Base-by-base conservation (phyloP, 2,113 vertebrate species). In the Marcusenius ussheri region DNA sequence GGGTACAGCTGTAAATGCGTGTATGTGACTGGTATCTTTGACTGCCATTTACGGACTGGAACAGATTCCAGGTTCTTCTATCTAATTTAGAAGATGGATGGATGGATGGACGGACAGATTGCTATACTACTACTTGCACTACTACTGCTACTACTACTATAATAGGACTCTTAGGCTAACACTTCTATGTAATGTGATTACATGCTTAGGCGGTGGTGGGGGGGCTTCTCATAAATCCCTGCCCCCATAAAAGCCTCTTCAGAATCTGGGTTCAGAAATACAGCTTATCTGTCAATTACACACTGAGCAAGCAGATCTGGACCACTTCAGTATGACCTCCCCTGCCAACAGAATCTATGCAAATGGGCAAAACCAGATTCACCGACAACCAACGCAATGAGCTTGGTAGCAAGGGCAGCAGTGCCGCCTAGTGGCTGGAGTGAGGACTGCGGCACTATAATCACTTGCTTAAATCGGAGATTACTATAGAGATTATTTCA, bases 341-440 rank as follows among this genome's bases (percentile, higher is more conserved):
- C 77, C 7, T 19, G 4, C 66, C 3, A 15, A 77, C 4, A 15
- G 74, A 19, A 42, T 8, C 31, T 39, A 5, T 1, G 5, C 31
- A 80, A 42, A 17, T 39, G 74, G 74, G 31, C 35, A 80, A 80
- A 80, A 19, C 35, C 74, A 0, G 39, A 5, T 39, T 42, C 35
- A 17, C 0, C 2, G 15, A 42, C 15, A 47, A 47, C 42, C 83
- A 83, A 45, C 5, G 39, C 77, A 21, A 10, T 83, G 77, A 45
- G 5, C 77, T 19, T 83, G 24, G 42, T 39, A 74, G 80, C 53
- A 74, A 49, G 47, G 77, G 80, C 39, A 45, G 47, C 77, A 27
- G 45, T 51, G 77, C 85, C 24, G 24, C 87, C 87, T 90, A 90
- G 88, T 91, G 86, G 89, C 15, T 39, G 58, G 9, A 70, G 89